Base-by-base conservation (phyloP, 2,113 vertebrate genomes). In the Gavia stellata region DNA sequence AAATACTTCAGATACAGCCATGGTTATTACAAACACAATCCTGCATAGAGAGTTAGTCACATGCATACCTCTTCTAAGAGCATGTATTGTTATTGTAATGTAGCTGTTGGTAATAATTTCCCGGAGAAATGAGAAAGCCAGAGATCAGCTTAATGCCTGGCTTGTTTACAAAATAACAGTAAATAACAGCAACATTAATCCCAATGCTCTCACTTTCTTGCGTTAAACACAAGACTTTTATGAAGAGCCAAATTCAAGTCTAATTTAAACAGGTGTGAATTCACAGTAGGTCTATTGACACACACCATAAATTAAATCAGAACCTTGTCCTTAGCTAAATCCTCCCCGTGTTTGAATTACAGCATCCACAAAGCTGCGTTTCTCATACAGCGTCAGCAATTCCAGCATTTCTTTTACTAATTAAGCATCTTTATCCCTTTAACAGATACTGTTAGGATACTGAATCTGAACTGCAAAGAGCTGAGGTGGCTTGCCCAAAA, bases 251-350 rank as follows among this genome's bases (percentile, higher is more conserved):
- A 50, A 97, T 80, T 73, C 73, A 47, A 75, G 58, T 28, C 53
- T 92, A 61, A 95, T 77, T 94, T 92, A 88, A 94, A 90, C 81
- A 96, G 74, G 96, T 96, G 92, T 92, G 81, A 94, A 95, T 87
- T 90, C 89, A 91, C 83, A 94, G 86, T 49, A 72, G 70, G 66
- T 92, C 65, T 81, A 38, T 2, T 89, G 94, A 91, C 77, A 95
- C 34, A 67, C 34, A 68, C 31, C 59, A 79, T 56, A 84, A 89
- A 94, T 92, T 84, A 94, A 86, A 89, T 24, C 65, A 81, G 61
- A 93, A 79, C 20, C 55, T 66, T 63, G 66, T 75, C 91, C 84
- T 89, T 36, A 59, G 38, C 63, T 79, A 85, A 92, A 88, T 92
- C 49, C n/a, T 92, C 17, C 52, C 24, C n/a, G 7, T 6, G 31